Evolutionary conservation across 2,888 invertebrate genomes (phyloP).

Genomic region (Eupithecia pulchellata): DNA sequence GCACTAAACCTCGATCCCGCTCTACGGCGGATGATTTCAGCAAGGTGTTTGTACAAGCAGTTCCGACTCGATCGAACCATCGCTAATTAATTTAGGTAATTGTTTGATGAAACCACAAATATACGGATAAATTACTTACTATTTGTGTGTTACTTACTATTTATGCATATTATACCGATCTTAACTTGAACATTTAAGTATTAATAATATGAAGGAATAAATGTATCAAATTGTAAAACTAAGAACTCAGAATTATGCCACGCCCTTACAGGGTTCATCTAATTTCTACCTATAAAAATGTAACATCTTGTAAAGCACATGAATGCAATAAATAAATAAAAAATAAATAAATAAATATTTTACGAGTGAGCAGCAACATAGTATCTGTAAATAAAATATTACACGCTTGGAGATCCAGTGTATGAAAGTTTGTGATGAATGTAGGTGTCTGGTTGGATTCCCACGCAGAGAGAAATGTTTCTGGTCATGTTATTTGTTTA

Average conservation of each 20-base stretch:
- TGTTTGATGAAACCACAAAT: not conserved
- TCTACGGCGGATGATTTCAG: slow-evolving; percentile 37
- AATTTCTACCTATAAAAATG: too few relatives aligned
- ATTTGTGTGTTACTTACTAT: too few relatives aligned
- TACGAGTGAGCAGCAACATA: not conserved
- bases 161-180: too few relatives aligned
- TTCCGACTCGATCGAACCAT: slow-evolving; percentile 17
- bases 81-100: slow-evolving; percentile 1
- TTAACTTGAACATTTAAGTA: too few relatives aligned
- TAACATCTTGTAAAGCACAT: too few relatives aligned
- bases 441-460: not conserved
- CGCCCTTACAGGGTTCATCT: too few relatives aligned
- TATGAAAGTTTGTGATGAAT: not conserved
- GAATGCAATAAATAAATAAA: too few relatives aligned
- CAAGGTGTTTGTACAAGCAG: slow-evolving; percentile 39
- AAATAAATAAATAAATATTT: not conserved
- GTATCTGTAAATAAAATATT: not conserved
- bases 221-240: too few relatives aligned
- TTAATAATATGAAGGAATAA: too few relatives aligned
- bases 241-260: too few relatives aligned
- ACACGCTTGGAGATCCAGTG: not conserved
- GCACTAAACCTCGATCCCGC: slow-evolving; percentile 18
- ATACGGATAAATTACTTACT: not conserved
- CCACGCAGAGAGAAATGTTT: not conserved
- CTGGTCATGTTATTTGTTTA: too few relatives aligned